These are phyloP conservation scores for Lasioglossum morio DNA, from an alignment of 2,888 invertebrate species.

Conservation along the genomic window DNA sequence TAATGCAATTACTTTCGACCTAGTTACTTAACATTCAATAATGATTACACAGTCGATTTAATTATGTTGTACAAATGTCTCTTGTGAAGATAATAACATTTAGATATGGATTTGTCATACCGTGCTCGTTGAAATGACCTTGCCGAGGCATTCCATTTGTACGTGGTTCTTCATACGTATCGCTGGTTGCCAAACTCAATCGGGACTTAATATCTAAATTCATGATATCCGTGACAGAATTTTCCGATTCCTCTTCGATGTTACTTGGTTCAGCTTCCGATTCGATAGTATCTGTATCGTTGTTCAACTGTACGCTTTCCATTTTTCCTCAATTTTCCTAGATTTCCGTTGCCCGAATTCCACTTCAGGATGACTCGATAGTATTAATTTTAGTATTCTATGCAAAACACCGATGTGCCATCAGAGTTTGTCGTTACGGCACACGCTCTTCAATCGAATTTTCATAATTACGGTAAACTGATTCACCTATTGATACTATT, in stretches of 20 bases:
- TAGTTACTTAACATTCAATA: background rate
- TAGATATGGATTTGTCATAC: conserved; percentile 65
- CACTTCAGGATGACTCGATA: conserved; percentile 49
- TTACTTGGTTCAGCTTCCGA: conserved; percentile 65
- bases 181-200: conserved; percentile 73
- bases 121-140: conserved; percentile 80
- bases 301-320: conserved; percentile 68
- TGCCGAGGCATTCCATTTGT: conserved; percentile 79
- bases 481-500: conserved; percentile 47
- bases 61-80: background rate
- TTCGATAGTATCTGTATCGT: conserved; percentile 63
- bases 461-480: conserved; percentile 76
- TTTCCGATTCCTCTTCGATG: conserved; percentile 70
- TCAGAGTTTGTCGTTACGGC: conserved; percentile 66
- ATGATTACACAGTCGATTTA: background rate
- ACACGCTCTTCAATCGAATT: conserved; percentile 77
- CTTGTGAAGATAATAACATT: background rate
- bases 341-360: conserved; percentile 42
- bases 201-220: conserved; percentile 80
- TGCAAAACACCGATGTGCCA: conserved; percentile 56
- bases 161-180: conserved; percentile 57
- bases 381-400: conserved; percentile 47
- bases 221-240: conserved; percentile 72
- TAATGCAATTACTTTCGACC: background rate
- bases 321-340: conserved; percentile 59